A percentile compares a stretch with the other conserved stretches of the same genome.
Evolutionary conservation across 2,888 invertebrate genomes (phyloP).

Genomic region (Trissoscelio sp.): DNA sequence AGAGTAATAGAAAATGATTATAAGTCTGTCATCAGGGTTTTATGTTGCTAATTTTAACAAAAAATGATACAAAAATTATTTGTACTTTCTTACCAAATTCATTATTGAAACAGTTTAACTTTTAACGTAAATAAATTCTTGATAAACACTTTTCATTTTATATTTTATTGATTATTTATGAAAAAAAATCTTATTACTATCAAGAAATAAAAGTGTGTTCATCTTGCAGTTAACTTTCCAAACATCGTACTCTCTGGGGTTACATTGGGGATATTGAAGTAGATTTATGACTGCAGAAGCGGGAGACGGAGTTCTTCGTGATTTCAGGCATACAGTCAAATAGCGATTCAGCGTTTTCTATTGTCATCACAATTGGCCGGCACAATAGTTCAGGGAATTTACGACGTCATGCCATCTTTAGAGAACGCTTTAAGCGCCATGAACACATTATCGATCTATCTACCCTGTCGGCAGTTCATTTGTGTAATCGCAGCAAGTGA

Average conservation of each 20-base stretch:
- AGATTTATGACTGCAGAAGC: conserved; percentile 70
- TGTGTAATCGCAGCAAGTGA: conserved; percentile 70
- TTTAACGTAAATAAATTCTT: too few relatives aligned
- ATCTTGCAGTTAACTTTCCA: conserved; percentile 44
- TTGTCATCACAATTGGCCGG: conserved; percentile 73
- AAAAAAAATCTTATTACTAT: conserved; percentile 18
- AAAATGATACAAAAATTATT: too few relatives aligned
- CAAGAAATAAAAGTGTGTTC: conserved; percentile 10
- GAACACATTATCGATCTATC: conserved; percentile 69
- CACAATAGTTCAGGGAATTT: conserved; percentile 74
- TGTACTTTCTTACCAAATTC: too few relatives aligned
- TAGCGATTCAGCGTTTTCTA: conserved; percentile 77
- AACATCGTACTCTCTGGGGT: conserved; percentile 22
- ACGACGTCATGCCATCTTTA: conserved; percentile 73
- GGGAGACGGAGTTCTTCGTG: conserved; percentile 70
- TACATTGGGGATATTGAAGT: conserved; percentile 65
- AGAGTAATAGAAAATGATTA: too few relatives aligned
- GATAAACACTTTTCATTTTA: too few relatives aligned
- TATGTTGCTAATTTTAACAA: too few relatives aligned
- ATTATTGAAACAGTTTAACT: too few relatives aligned
- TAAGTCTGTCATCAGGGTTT: too few relatives aligned
- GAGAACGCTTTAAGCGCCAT: conserved; percentile 69
- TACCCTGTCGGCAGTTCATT: conserved; percentile 68
- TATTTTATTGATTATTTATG: too few relatives aligned
- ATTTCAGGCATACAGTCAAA: conserved; percentile 72